Conservation (phyloP, 2,113 vertebrate genomes). For the Hemicordylus capensis region DNA sequence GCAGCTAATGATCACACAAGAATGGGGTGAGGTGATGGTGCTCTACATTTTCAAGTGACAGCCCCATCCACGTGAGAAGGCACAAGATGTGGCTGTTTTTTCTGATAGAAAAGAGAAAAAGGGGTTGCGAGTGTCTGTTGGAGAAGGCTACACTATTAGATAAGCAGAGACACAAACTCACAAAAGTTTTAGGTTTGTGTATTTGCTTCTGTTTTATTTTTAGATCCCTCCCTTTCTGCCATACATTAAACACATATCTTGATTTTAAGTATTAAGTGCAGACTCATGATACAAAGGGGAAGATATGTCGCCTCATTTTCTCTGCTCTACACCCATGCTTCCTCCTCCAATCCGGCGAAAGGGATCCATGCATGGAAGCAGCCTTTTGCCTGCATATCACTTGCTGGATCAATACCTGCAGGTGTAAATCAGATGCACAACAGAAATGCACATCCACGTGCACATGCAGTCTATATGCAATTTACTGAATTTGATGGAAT, state of each 20-base stretch:
- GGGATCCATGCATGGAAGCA: background rate
- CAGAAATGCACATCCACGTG: background rate
- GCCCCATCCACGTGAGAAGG: constrained; percentile 52
- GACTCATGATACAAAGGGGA: background rate
- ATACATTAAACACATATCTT: background rate
- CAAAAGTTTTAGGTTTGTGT: constrained; percentile 29
- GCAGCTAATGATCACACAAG: constrained; percentile 76
- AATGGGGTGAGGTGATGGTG: constrained; percentile 56
- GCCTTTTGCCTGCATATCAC: background rate
- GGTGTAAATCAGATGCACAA: background rate
- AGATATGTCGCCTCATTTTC: background rate
- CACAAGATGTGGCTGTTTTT: constrained; percentile 64
- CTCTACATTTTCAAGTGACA: constrained; percentile 62
- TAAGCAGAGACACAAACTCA: background rate
- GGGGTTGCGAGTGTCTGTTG: background rate
- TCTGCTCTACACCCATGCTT: background rate
- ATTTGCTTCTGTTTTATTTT: background rate
- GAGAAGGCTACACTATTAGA: constrained; percentile 51
- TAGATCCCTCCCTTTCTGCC: background rate
- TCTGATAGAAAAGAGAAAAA: constrained; percentile 51
- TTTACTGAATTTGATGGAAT: background rate
- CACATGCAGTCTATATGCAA: background rate
- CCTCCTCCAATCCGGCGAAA: too few species aligned
- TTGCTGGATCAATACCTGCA: background rate
- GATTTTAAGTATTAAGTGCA: background rate